Evolutionary conservation across 2,888 invertebrate genomes (phyloP).

Genomic region (Timema cristinae): DNA sequence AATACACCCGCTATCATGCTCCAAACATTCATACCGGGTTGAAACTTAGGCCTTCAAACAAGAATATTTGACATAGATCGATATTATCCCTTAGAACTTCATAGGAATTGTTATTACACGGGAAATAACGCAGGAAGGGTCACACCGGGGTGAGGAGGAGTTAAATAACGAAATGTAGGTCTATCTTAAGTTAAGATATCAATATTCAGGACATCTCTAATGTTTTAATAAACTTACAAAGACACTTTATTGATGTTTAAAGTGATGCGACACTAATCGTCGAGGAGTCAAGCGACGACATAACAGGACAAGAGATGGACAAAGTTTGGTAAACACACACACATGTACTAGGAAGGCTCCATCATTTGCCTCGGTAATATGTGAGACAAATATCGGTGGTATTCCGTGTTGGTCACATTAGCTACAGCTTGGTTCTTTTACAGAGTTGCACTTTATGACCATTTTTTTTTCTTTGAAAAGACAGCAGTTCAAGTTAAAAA

Average conservation of each 20-base stretch:
- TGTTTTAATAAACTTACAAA: neutral
- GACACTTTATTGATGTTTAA: too few species aligned
- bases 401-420: too few species aligned
- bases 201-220: neutral
- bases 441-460: too few species aligned
- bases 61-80: too few species aligned
- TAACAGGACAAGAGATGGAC: constrained; percentile 16
- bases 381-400: too few species aligned
- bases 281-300: neutral
- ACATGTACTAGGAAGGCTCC: neutral
- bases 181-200: neutral
- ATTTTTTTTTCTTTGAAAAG: too few species aligned
- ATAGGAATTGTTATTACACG: neutral
- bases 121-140: neutral
- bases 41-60: too few species aligned
- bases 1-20: too few species aligned
- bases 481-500: too few species aligned
- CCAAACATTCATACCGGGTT: too few species aligned
- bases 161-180: neutral
- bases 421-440: too few species aligned
- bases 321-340: constrained; percentile 18
- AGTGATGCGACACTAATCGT: neutral
- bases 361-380: too few species aligned
- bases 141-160: neutral
- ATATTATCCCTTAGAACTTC: neutral